Evolutionary conservation across 2,113 vertebrate species (phyloP).

Genomic region (Litocranius walleri): DNA sequence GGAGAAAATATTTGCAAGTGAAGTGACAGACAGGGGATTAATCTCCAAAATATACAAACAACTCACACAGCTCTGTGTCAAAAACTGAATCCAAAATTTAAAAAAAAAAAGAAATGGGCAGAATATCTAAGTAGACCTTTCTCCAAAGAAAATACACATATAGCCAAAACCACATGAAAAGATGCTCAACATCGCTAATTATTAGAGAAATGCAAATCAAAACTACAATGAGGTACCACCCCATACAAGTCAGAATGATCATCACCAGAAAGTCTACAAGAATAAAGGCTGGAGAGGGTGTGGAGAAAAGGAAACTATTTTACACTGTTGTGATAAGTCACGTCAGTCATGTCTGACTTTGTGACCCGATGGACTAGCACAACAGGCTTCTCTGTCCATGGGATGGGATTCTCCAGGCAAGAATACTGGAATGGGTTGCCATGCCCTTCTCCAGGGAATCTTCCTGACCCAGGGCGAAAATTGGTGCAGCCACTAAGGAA

Average conservation of each 20-base stretch:
- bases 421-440: no score
- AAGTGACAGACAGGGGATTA: neutral
- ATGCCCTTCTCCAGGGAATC: no score
- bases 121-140: neutral
- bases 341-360: no score
- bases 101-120: neutral
- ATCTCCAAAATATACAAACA: neutral
- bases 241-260: neutral
- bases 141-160: neutral
- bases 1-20: neutral
- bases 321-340: no score
- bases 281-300: neutral
- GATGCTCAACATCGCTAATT: neutral
- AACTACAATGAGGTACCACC: neutral
- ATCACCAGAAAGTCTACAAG: neutral
- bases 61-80: neutral
- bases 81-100: neutral
- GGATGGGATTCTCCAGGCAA: no score
- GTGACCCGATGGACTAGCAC: no score
- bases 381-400: no score
- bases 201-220: neutral
- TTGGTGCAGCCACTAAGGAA: no score
- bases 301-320: neutral
- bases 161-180: neutral
- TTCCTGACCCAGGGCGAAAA: no score